These are phyloP conservation scores for Rhodinocichla rosea DNA, from an alignment of 2,113 vertebrate genomes.

Conservation along the genomic window DNA sequence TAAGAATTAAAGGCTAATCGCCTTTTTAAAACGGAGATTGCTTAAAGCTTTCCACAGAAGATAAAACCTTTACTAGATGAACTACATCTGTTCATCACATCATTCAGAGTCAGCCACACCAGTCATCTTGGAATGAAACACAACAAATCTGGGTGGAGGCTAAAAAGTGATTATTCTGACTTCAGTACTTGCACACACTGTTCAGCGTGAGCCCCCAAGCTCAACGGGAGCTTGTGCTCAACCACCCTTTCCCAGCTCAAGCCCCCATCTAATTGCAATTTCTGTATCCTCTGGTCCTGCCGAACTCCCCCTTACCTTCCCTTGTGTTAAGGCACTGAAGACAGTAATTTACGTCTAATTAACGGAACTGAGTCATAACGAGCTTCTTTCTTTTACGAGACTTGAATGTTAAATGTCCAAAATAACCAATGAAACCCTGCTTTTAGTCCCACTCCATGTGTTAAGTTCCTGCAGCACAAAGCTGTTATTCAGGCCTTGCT, in stretches of 20 bases:
- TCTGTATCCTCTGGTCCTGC: constrained; percentile 68
- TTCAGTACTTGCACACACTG: neutral
- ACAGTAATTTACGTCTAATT: constrained; percentile 82
- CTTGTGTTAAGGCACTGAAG: constrained; percentile 69
- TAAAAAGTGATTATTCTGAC: neutral
- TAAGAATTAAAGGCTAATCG: constrained; percentile 29
- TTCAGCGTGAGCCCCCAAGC: neutral
- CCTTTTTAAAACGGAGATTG: neutral
- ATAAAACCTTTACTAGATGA: neutral
- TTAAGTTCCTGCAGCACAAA: constrained; percentile 70
- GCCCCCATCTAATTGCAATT: constrained; percentile 73
- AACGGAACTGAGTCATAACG: constrained; percentile 81
- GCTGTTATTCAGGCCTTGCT: constrained; percentile 73
- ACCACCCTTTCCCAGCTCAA: constrained; percentile 55
- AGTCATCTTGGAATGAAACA: neutral
- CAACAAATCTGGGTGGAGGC: neutral
- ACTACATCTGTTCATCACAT: neutral
- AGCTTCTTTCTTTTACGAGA: constrained; percentile 69
- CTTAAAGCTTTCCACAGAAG: neutral
- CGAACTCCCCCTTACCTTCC: constrained; percentile 74
- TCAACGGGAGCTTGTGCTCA: constrained; percentile 67
- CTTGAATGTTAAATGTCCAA: constrained; percentile 72
- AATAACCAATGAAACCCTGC: constrained; percentile 68
- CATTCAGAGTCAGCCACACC: neutral
- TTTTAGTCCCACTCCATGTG: constrained; percentile 52